Base-by-base conservation (phyloP, 2,888 invertebrate species). In the Psylliodes chrysocephalus region DNA sequence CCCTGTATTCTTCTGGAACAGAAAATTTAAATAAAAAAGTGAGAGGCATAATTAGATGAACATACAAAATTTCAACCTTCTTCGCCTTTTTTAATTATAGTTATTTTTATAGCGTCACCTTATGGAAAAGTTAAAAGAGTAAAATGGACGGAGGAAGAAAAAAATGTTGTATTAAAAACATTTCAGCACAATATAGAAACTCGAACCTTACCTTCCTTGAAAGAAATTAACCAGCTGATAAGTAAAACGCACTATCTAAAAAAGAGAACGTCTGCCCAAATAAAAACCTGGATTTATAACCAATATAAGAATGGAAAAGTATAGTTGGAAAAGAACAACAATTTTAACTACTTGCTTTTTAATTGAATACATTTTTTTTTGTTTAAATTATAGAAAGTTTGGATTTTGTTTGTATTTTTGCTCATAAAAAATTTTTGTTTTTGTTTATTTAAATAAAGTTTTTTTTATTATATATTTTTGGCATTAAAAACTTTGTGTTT, bases 271-370 rank as follows among this genome's bases (percentile, higher is more conserved):
- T 42, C 63, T 17, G 38, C 57, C 10, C 63, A 63, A 51, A 28
- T 63, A 5, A 63, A 63, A 22, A 49, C 57, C 6, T 63, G 57
- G 56, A 47, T 63, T 7, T 18, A 51, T 14, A 63, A 63, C 33
- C n/a, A n/a, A n/a, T n/a, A n/a, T n/a, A n/a, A n/a, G n/a, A n/a
- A n/a, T n/a, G n/a, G n/a, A n/a, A n/a, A n/a, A n/a, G n/a, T n/a
- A n/a, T n/a, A n/a, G n/a, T n/a, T n/a, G n/a, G n/a, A n/a, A n/a
- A n/a, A n/a, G n/a, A n/a, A n/a, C n/a, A n/a, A n/a, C n/a, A n/a
- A n/a, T n/a, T n/a, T n/a, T n/a, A n/a, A n/a, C n/a, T n/a, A n/a
- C n/a, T n/a, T n/a, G n/a, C n/a, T n/a, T n/a, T n/a, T n/a, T n/a
- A n/a, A n/a, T n/a, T n/a, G n/a, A n/a, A n/a, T n/a, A n/a, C n/a